phyloP scores from a whole-genome alignment of 2,888 invertebrate species.

The Diarsia dahlii region DNA sequence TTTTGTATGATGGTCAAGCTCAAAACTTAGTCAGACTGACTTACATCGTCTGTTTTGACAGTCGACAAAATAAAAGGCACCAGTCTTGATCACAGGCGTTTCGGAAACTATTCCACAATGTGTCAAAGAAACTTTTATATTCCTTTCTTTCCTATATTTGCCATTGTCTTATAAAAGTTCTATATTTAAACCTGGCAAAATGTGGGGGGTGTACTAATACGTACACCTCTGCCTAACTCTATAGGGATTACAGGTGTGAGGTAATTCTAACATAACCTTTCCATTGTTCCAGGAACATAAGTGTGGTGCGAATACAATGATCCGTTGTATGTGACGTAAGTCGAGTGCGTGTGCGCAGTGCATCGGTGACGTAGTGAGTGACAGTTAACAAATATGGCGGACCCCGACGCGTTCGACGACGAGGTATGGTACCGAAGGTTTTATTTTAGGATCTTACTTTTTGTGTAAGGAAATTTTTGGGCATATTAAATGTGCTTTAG shows the following conservation, averaged over 20 bases:
- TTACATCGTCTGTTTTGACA: no score
- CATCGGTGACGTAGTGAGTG: slow-evolving; percentile 47
- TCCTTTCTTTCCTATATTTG: no score
- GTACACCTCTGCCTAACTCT: no score
- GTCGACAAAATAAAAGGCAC: no score
- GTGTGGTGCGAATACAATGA: slow-evolving; percentile 46
- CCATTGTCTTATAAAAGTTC: background rate
- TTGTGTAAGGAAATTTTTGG: no score
- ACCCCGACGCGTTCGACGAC: slow-evolving; percentile 88
- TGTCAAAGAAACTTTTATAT: background rate
- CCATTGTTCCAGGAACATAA: slow-evolving; percentile 58
- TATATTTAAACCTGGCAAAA: background rate
- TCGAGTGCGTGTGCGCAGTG: slow-evolving; percentile 49
- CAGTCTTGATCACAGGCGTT: background rate
- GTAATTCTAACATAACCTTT: background rate
- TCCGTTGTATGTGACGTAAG: slow-evolving; percentile 54
- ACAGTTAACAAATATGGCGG: slow-evolving; percentile 80
- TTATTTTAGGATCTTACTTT: background rate
- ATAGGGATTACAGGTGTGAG: no score
- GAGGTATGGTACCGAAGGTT: slow-evolving; percentile 77
- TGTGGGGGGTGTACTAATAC: no score
- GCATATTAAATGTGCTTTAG: no score
- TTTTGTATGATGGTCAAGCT: no score
- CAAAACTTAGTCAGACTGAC: background rate
- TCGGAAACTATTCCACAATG: background rate